A percentile compares a stretch with the other conserved stretches of the same genome.
phyloP scores from a whole-genome alignment of 1,140 invertebrate genomes.

The Gonatopus flavifemur region DNA sequence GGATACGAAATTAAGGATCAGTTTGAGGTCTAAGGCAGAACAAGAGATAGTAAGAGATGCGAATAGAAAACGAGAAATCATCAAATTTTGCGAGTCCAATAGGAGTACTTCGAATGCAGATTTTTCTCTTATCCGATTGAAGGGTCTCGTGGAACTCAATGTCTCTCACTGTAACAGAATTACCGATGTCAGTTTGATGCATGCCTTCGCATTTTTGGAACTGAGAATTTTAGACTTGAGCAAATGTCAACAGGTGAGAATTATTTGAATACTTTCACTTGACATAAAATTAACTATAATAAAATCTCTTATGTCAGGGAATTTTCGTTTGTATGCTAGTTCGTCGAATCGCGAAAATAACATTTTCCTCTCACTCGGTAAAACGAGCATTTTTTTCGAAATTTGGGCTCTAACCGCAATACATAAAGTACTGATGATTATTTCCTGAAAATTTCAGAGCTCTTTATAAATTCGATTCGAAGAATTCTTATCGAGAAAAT shows the following conservation, averaged over 20 bases:
- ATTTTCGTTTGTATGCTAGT: no score
- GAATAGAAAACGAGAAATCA: constrained; percentile 63
- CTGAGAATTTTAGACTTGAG: constrained; percentile 65
- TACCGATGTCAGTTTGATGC: constrained; percentile 70
- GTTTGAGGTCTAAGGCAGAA: constrained; percentile 66
- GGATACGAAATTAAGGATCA: constrained; percentile 54
- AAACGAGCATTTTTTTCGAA: no score
- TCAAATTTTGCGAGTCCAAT: constrained; percentile 64
- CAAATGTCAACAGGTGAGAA: constrained; percentile 63
- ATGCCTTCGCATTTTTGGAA: constrained; percentile 68
- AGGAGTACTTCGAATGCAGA: constrained; percentile 35
- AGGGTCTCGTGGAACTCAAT: constrained; percentile 63
- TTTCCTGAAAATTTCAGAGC: no score
- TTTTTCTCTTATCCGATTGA: constrained; percentile 63
- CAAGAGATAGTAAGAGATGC: constrained; percentile 69
- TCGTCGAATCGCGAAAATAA: no score
- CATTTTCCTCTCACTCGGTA: no score
- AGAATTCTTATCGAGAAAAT: no score
- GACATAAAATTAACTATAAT: background rate
- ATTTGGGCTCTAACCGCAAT: no score
- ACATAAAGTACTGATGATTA: no score
- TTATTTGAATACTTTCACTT: background rate
- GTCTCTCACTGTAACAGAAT: constrained; percentile 69
- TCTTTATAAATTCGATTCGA: no score
- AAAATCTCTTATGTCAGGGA: no score